These are phyloP conservation scores for Scophthalmus maximus DNA, from an alignment of 2,113 vertebrate species.

Conservation along the genomic window DNA sequence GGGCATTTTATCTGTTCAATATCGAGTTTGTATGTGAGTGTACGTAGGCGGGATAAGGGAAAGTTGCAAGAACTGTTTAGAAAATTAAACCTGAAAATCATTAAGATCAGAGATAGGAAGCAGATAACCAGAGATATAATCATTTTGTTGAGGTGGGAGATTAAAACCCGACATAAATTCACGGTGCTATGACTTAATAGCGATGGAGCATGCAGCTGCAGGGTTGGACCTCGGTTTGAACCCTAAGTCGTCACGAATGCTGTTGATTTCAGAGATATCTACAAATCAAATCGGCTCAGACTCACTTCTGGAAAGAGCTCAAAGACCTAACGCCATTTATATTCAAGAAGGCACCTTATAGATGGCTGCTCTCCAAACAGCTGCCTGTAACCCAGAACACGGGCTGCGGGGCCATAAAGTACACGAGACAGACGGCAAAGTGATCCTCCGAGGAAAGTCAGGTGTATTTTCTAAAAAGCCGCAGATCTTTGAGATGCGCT, in stretches of 20 bases:
- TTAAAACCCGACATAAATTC: conserved; percentile 1
- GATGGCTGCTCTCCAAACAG: conserved; percentile 67
- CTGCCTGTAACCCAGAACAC: conserved; percentile 51
- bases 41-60: neutral
- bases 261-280: conserved; percentile 28
- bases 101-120: neutral
- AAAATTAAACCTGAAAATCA: neutral
- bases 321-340: conserved; percentile 49
- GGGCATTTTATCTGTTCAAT: neutral
- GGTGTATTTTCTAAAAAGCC: conserved; percentile 6
- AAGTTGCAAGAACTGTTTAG: too few species aligned
- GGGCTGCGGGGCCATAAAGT: conserved; percentile 56
- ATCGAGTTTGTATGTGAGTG: neutral
- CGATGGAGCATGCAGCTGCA: conserved; percentile 41
- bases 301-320: conserved; percentile 50
- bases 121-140: neutral
- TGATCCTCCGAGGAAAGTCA: neutral
- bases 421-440: conserved; percentile 17
- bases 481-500: neutral
- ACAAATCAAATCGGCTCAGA: conserved; percentile 47
- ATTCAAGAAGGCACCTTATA: conserved; percentile 39
- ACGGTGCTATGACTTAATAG: conserved; percentile 1
- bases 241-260: conserved; percentile 14
- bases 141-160: neutral
- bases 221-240: conserved; percentile 27